These are phyloP conservation scores for Anthoscopus minutus DNA, from an alignment of 2,113 vertebrate genomes.

Conservation along the genomic window DNA sequence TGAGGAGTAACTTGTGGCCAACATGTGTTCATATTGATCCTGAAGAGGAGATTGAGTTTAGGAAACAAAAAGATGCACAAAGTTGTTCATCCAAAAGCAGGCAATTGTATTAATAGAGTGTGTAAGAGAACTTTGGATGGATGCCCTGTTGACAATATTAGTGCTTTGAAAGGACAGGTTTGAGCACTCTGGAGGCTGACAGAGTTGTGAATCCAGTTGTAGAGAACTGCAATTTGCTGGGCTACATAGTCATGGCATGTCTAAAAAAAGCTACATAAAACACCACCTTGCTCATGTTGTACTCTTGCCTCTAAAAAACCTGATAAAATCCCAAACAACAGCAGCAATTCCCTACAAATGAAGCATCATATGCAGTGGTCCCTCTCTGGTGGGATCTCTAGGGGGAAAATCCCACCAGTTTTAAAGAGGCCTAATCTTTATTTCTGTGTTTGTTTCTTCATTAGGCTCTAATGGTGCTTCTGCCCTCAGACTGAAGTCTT, in stretches of 20 bases:
- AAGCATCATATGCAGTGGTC: background rate
- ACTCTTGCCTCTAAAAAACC: background rate
- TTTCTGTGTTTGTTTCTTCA: constrained; percentile 85
- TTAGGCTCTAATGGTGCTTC: constrained; percentile 68
- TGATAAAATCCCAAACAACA: background rate
- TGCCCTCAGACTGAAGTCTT: constrained; percentile 69
- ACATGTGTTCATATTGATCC: background rate
- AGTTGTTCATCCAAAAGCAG: background rate
- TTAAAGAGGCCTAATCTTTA: constrained; percentile 80
- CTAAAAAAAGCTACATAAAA: background rate
- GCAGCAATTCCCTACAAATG: background rate
- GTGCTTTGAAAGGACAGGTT: background rate
- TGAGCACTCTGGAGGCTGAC: background rate
- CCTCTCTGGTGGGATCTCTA: background rate
- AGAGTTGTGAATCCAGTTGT: background rate
- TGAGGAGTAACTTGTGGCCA: background rate
- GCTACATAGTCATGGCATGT: fast-evolving
- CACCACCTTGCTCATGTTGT: fast-evolving
- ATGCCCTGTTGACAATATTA: background rate
- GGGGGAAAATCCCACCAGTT: constrained; percentile 70
- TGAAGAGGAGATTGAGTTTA: background rate
- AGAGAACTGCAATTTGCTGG: fast-evolving
- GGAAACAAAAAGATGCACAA: background rate
- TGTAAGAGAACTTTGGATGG: background rate
- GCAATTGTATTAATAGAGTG: background rate